Evolutionary conservation across 2,113 vertebrate species (phyloP), one percentile per base, ranked within the genome.

Genomic region (Pelecanus crispus): DNA sequence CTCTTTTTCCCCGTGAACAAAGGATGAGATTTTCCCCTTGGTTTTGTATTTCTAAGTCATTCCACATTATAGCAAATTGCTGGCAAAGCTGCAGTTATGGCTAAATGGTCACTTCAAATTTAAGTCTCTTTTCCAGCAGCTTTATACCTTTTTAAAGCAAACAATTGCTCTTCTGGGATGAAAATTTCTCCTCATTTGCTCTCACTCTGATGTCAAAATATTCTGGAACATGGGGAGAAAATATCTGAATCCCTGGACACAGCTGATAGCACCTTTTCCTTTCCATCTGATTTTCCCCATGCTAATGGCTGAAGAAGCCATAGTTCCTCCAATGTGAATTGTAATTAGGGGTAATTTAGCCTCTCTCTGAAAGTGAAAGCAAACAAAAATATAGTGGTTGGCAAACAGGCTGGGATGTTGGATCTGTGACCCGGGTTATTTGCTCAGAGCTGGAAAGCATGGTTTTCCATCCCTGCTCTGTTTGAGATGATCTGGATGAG

Each of bases 21-120:
- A 90, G 17, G 36, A 70, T 42, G 50, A 82, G 31, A 79, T 82
- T 94, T 85, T 28, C 74, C 52, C 56, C 24, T 62, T 53, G 45
- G 24, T 90, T 92, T 88, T 82, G 25, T 86, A 40, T 75, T 75
- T 91, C 87, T 95, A 71, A 92, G 36, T 83, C 80, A 91, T 82
- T 67, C 52, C 62, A 38, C n/a, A 31, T 68, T 20, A 53, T 6
- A 89, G 80, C 47, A 91, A 82, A 88, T 67, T 78, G 28, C 42
- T 86, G 92, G 83, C 61, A 86, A 88, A 91, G 56, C 62, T 75
- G 71, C 50, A 71, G 56, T 91, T 92, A 74, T 32, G 83, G 83
- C 52, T 83, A 92, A 94, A 86, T 42, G 92, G 94, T 93, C 67
- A 92, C 80, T 91, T 94, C 40, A 73, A 56, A 93, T 75, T 62